phyloP scores from a whole-genome alignment of 2,797 vertebrate species.

The Sciaenops ocellatus region DNA sequence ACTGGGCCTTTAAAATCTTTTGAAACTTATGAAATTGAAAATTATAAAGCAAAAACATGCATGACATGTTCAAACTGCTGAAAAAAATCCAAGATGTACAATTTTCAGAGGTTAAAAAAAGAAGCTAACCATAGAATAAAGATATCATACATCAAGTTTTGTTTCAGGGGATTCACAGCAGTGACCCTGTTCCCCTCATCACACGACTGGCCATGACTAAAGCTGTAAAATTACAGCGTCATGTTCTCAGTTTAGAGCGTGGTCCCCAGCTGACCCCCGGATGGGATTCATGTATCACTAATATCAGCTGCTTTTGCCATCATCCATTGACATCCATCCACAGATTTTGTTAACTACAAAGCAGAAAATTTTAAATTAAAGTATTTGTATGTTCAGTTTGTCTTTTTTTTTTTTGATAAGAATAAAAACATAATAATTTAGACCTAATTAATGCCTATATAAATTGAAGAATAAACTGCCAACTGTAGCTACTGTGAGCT shows the following conservation, averaged over 20 bases:
- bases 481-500: too few relatives aligned
- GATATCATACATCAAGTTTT: not conserved
- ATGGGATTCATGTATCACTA: constrained; percentile 54
- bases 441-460: not conserved
- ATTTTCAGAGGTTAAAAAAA: not conserved
- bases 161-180: not conserved
- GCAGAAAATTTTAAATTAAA: not conserved
- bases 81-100: not conserved
- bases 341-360: not conserved
- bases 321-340: not conserved
- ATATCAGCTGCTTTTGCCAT: constrained; percentile 40
- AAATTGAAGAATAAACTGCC: not conserved
- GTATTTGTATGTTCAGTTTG: not conserved
- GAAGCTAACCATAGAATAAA: not conserved
- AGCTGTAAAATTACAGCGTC: constrained; percentile 35
- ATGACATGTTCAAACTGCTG: not conserved
- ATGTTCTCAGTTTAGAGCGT: constrained; percentile 59
- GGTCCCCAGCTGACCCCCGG: constrained; percentile 35
- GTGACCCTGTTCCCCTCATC: constrained; percentile 1
- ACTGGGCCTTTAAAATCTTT: too few relatives aligned
- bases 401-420: not conserved
- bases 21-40: too few relatives aligned
- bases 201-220: not conserved
- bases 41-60: too few relatives aligned
- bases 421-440: not conserved